Evolutionary conservation across 2,888 invertebrate genomes (phyloP).

Genomic region (Monoplex corrugatus): DNA sequence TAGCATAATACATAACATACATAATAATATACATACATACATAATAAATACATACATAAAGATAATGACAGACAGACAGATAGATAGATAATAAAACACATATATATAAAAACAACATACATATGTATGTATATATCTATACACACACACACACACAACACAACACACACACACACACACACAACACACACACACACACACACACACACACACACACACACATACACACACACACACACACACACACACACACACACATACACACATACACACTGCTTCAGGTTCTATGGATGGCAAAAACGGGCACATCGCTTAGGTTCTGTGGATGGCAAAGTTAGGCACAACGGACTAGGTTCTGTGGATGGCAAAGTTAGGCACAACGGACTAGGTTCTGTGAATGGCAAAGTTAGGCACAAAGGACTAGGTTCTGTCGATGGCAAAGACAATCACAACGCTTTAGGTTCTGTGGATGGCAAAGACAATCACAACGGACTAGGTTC

Average conservation of each 20-base stretch:
- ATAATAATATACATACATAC: neutral
- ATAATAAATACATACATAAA: neutral
- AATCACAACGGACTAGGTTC: no score
- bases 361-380: no score
- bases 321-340: no score
- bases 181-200: neutral
- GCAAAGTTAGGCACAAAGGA: no score
- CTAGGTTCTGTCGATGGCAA: no score
- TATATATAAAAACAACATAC: neutral
- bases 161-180: slow-evolving; percentile 17
- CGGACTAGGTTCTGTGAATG: no score
- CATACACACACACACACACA: slow-evolving; percentile 18
- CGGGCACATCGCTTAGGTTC: no score
- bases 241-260: neutral
- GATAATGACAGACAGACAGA: no score
- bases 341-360: no score
- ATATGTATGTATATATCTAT: neutral
- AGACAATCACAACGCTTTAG: no score
- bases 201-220: neutral
- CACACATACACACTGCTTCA: neutral
- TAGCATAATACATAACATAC: neutral
- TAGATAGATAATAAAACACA: no score
- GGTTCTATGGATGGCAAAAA: neutral
- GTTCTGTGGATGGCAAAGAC: no score
- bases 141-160: slow-evolving; percentile 27